Percentiles rank a stretch among this genome's conserved stretches.
Conservation (phyloP, 64 coral and sea anemone genomes). For the Porites lutea region DNA sequence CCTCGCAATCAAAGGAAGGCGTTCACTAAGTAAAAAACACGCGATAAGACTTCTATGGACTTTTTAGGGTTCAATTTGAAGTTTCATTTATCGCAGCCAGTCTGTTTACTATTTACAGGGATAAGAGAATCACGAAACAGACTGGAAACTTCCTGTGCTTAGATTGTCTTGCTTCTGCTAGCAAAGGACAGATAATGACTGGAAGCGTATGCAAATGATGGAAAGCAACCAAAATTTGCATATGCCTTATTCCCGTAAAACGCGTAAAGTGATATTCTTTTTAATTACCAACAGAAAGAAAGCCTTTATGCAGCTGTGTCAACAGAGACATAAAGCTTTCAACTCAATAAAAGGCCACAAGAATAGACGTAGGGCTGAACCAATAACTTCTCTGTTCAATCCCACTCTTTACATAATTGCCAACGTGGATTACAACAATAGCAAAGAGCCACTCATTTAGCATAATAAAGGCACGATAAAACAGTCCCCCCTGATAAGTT, state of each 20-base stretch:
- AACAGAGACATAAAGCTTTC: slow-evolving; percentile 97
- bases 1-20: slow-evolving; percentile 77
- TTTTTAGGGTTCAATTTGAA: slow-evolving; percentile 75
- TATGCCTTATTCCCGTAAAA: slow-evolving; percentile 88
- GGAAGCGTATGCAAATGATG: slow-evolving; percentile 72
- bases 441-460: slow-evolving; percentile 79
- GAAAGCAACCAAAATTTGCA: slow-evolving; percentile 77
- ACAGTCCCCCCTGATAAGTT: slow-evolving; percentile 89
- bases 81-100: slow-evolving; percentile 67
- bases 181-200: slow-evolving; percentile 86
- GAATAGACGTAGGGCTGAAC: slow-evolving; percentile 92
- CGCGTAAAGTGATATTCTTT: slow-evolving; percentile 99
- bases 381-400: slow-evolving; percentile 98
- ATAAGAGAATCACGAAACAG: slow-evolving; percentile 64
- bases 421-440: slow-evolving; percentile 88
- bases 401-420: slow-evolving; percentile 94
- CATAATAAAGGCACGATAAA: slow-evolving; percentile 97
- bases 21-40: slow-evolving; percentile 74
- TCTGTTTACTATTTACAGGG: slow-evolving; percentile 65
- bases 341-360: slow-evolving; percentile 99
- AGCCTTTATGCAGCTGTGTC: slow-evolving; percentile 99
- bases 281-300: slow-evolving; percentile 99
- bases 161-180: slow-evolving; percentile 62
- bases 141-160: slow-evolving; percentile 55
- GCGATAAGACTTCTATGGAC: slow-evolving; percentile 68